These are phyloP conservation scores for Mamestra configurata DNA, from an alignment of 1,140 invertebrate genomes.

Conservation along the genomic window DNA sequence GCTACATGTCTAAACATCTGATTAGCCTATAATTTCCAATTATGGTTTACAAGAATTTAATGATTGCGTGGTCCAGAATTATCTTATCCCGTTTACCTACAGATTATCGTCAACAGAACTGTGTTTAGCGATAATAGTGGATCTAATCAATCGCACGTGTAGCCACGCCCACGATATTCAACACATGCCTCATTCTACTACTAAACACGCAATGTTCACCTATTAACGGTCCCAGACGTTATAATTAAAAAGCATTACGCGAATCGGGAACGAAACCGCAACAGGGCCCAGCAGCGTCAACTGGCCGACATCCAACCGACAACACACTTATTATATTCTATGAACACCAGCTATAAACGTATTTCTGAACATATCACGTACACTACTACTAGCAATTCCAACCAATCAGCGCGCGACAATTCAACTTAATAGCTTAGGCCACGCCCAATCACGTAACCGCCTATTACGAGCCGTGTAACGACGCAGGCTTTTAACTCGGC, in stretches of 20 bases:
- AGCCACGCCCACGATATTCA: constrained; percentile 63
- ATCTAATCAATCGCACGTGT: constrained; percentile 39
- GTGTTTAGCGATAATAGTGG: constrained; percentile 2
- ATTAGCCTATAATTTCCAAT: neutral
- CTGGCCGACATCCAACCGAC: constrained; percentile 84
- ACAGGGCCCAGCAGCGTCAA: constrained; percentile 67
- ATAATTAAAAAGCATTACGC: constrained; percentile 82
- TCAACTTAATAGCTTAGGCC: constrained; percentile 85
- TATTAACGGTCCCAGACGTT: constrained; percentile 72
- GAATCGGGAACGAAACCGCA: constrained; percentile 77
- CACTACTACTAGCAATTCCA: constrained; percentile 86
- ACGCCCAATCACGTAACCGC: constrained; percentile 88
- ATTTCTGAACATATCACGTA: constrained; percentile 88
- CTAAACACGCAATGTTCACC: constrained; percentile 66
- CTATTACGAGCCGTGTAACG: constrained; percentile 87
- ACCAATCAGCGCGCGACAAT: constrained; percentile 87
- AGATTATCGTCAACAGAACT: neutral
- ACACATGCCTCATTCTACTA: constrained; percentile 63
- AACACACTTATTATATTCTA: constrained; percentile 87
- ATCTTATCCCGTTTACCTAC: neutral
- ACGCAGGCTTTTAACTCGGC: constrained; percentile 86
- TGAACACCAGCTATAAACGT: constrained; percentile 85
- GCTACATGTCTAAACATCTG: neutral
- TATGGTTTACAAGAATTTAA: neutral
- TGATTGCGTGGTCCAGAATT: too few relatives aligned